Evolutionary conservation across 2,888 invertebrate species (phyloP).

Genomic region (Netelia inedita): DNA sequence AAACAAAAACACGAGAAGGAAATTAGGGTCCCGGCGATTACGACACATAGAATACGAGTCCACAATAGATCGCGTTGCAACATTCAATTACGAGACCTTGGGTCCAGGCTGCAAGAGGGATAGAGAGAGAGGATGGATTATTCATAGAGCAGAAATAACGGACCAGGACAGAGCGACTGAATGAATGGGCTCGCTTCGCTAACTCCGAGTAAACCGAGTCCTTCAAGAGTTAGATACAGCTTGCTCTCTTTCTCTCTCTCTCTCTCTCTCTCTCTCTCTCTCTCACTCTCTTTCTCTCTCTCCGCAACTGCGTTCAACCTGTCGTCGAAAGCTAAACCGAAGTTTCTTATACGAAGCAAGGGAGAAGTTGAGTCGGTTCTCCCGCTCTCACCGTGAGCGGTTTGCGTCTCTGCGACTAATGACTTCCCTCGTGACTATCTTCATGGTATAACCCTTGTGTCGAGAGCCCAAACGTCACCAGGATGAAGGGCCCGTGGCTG

Average conservation of each 20-base stretch:
- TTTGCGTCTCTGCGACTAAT: conserved; percentile 69
- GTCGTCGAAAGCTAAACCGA: conserved; percentile 75
- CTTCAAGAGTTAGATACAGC: conserved; percentile 53
- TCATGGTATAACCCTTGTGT: conserved; percentile 12
- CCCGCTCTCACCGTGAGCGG: conserved; percentile 34
- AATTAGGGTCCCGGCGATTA: conserved; percentile 54
- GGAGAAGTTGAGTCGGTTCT: conserved; percentile 64
- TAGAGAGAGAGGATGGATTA: conserved; percentile 34
- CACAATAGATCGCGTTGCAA: conserved; percentile 57
- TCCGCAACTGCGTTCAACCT: conserved; percentile 40
- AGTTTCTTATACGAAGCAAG: conserved; percentile 73
- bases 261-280: conserved; percentile 6
- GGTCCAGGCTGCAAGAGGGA: conserved; percentile 10
- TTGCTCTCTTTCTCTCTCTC: conserved; percentile 11
- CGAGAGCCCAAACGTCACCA: conserved; percentile 47
- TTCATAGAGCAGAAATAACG: conserved; percentile 49
- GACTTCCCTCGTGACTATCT: conserved; percentile 67
- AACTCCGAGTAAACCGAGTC: conserved; percentile 59
- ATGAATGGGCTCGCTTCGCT: conserved; percentile 51
- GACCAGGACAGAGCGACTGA: conserved; percentile 47
- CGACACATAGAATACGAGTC: conserved; percentile 54
- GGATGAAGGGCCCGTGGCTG: conserved; percentile 39
- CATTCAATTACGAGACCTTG: conserved; percentile 65
- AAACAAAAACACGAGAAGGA: conserved; percentile 55
- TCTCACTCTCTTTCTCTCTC: background rate